These are phyloP conservation scores for Clarias laeviceps DNA, from an alignment of 2,797 vertebrate genomes.

Conservation along the genomic window DNA sequence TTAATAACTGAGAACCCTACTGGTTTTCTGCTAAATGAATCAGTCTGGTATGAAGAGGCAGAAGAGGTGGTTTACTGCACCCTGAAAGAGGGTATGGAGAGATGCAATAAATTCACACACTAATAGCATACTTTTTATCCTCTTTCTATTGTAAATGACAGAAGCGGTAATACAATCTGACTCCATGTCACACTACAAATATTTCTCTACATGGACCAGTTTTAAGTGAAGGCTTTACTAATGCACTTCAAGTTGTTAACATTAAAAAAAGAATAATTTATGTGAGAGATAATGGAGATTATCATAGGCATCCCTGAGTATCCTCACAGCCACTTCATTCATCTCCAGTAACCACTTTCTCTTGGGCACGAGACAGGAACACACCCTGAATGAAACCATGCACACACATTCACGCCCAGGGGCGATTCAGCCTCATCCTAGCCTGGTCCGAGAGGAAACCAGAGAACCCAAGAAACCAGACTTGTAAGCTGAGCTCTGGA, in stretches of 20 bases:
- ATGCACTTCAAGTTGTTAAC: not conserved
- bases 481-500: not conserved
- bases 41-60: constrained; percentile 20
- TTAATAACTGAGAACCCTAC: constrained; percentile 25
- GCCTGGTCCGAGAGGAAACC: not conserved
- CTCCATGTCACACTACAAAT: not conserved
- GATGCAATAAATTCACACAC: not conserved
- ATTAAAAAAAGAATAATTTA: not conserved
- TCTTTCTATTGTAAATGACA: constrained; percentile 22
- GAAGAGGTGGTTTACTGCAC: not conserved
- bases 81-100: not conserved
- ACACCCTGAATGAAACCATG: not conserved
- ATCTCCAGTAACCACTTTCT: not conserved
- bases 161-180: not conserved
- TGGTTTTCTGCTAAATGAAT: constrained; percentile 15
- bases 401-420: not conserved
- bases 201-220: not conserved
- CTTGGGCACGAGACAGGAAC: not conserved
- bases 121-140: not conserved
- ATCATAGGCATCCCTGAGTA: not conserved
- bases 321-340: not conserved
- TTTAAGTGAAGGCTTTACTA: not conserved
- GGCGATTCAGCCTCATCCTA: not conserved
- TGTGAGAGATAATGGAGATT: not conserved
- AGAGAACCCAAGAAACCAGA: not conserved